These are phyloP conservation scores for Teleogryllus occipitalis DNA, from an alignment of 1,140 invertebrate species.

Conservation along the genomic window DNA sequence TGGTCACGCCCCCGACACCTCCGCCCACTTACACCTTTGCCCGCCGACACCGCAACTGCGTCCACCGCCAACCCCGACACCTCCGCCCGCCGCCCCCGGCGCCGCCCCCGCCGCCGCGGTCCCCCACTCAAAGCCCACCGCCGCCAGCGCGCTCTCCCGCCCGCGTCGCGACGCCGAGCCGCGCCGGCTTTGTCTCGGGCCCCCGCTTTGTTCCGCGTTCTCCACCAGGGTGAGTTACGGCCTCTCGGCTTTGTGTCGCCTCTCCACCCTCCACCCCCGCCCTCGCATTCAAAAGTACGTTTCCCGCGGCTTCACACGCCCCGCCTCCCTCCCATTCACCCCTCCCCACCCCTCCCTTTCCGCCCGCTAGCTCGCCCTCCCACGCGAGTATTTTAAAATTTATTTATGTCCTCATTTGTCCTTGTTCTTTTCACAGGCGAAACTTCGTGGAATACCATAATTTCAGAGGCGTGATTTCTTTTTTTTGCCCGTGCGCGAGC, in stretches of 20 bases:
- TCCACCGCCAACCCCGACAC: too few species aligned
- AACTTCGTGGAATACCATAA: slow-evolving; percentile 1
- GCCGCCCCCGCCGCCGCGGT: too few species aligned
- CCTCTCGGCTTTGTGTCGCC: neutral
- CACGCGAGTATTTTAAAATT: neutral
- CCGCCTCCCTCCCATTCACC: neutral
- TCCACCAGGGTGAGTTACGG: slow-evolving; percentile 2
- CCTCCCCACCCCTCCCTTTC: neutral
- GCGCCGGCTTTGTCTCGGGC: neutral
- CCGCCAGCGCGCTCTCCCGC: too few species aligned
- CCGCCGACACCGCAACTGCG: too few species aligned
- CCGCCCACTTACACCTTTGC: too few species aligned
- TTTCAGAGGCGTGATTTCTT: neutral
- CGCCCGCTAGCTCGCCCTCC: too few species aligned
- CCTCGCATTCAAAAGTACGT: neutral
- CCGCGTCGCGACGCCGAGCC: too few species aligned
- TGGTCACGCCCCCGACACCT: too few species aligned
- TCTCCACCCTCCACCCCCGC: too few species aligned
- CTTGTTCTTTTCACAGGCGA: neutral
- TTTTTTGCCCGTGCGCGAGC: neutral
- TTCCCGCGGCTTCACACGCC: neutral
- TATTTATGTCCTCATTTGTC: slow-evolving; percentile 1
- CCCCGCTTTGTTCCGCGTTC: neutral
- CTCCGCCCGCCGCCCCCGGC: too few species aligned
- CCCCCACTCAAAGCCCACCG: too few species aligned